Evolutionary conservation across 2,888 invertebrate species (phyloP).

Genomic region (Drosophila lacicola): DNA sequence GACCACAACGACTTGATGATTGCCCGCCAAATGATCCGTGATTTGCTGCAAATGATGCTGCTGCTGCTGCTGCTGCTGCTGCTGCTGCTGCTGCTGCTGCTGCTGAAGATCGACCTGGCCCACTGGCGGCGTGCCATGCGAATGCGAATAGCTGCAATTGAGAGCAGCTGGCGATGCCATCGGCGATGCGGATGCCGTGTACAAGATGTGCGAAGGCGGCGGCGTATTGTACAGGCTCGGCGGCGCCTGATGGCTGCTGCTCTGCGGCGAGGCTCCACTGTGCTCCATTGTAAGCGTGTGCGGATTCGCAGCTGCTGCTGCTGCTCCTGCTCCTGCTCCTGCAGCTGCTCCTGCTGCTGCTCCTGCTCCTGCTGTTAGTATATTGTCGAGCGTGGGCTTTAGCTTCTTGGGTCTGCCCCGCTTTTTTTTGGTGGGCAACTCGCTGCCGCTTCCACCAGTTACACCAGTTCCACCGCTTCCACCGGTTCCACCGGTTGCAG

Average conservation of each 20-base stretch:
- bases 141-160: conserved; percentile 72
- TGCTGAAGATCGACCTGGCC: conserved; percentile 37
- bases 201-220: conserved; percentile 71
- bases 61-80: conserved; percentile 2
- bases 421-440: conserved; percentile 93
- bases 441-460: conserved; percentile 65
- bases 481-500: conserved; percentile 11
- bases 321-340: no score
- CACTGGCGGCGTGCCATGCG: conserved; percentile 65
- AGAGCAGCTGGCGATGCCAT: conserved; percentile 83
- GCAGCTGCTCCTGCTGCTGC: conserved; percentile 8
- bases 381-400: conserved; percentile 85
- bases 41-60: conserved; percentile 10
- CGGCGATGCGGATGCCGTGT: conserved; percentile 77
- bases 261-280: conserved; percentile 62
- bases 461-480: no score
- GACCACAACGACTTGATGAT: conserved; percentile 14
- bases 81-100: background rate
- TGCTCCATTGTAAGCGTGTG: conserved; percentile 57
- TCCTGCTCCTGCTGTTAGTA: conserved; percentile 26
- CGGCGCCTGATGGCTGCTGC: conserved; percentile 60
- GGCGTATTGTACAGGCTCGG: conserved; percentile 68
- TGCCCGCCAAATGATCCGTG: conserved; percentile 27
- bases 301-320: conserved; percentile 49
- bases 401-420: conserved; percentile 95